Evolutionary conservation across 2,113 vertebrate species (phyloP).

Genomic region (Spea multiplicata): DNA sequence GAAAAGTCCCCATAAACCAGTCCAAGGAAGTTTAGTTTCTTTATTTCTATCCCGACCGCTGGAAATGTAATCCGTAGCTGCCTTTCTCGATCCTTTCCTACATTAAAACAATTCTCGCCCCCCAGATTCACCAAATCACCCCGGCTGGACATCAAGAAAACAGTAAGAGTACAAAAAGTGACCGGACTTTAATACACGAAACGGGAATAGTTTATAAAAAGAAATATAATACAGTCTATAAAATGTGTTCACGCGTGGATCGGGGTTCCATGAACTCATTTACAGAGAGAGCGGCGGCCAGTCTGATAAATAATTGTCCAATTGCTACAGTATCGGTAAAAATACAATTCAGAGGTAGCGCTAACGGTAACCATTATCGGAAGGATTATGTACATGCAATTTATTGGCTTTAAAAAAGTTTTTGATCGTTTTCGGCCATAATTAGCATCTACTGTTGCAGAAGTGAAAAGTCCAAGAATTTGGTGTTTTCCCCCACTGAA

Average conservation of each 20-base stretch:
- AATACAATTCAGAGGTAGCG: conserved; percentile 5
- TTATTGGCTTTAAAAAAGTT: conserved; percentile 4
- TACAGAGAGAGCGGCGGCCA: conserved; percentile 51
- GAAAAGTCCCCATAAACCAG: no score
- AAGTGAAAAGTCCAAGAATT: background rate
- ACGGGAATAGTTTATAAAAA: conserved; percentile 50
- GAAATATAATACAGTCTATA: conserved; percentile 57
- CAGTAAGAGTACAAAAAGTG: background rate
- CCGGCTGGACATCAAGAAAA: background rate
- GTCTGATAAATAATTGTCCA: conserved; percentile 57
- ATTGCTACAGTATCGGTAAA: conserved; percentile 36
- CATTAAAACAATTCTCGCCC: no score
- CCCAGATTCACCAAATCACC: background rate
- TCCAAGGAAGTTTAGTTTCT: no score
- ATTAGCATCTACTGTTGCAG: background rate
- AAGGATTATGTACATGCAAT: conserved; percentile 11
- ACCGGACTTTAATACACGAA: conserved; percentile 13
- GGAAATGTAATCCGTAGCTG: no score
- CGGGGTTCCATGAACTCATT: conserved; percentile 43
- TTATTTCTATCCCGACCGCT: no score
- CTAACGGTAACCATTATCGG: conserved; percentile 6
- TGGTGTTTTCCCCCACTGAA: background rate
- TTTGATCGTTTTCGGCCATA: background rate
- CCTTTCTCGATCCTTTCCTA: no score
- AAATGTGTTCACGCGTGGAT: conserved; percentile 51